phyloP scores from a whole-genome alignment of 2,797 vertebrate species.

The Yasuhikotakia modesta region DNA sequence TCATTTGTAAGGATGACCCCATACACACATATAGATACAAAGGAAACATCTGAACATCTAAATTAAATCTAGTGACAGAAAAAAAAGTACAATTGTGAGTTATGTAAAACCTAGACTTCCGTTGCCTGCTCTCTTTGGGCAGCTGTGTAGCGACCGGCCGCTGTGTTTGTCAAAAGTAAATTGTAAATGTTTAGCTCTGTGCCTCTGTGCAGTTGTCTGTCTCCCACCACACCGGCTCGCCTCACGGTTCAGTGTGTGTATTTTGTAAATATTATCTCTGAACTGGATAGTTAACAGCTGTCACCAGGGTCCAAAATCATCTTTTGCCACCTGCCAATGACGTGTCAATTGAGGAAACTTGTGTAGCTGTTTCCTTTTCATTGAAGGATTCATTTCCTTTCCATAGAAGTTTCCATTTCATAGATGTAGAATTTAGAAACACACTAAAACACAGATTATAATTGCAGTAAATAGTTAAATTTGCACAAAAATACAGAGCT shows the following conservation, averaged over 20 bases:
- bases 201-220: constrained; percentile 36
- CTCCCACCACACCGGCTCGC: constrained; percentile 10
- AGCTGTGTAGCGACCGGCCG: constrained; percentile 25
- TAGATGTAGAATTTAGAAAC: not conserved
- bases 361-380: too few relatives aligned
- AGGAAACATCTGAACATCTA: not conserved
- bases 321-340: not conserved
- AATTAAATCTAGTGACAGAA: too few relatives aligned
- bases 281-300: constrained; percentile 35
- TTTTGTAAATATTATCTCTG: constrained; percentile 51
- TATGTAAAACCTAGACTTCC: not conserved
- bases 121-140: constrained; percentile 21
- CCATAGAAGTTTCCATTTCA: too few relatives aligned
- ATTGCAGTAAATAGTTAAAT: not conserved
- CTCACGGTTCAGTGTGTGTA: constrained; percentile 37
- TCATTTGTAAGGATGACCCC: constrained; percentile 16
- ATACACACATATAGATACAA: not conserved
- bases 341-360: not conserved
- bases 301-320: not conserved
- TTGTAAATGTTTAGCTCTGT: constrained; percentile 61
- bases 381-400: too few relatives aligned
- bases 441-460: not conserved
- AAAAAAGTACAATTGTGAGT: too few relatives aligned
- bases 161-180: constrained; percentile 53
- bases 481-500: not conserved